Conservation (phyloP, 2,888 invertebrate species). For the Acanthosepion esculentum region DNA sequence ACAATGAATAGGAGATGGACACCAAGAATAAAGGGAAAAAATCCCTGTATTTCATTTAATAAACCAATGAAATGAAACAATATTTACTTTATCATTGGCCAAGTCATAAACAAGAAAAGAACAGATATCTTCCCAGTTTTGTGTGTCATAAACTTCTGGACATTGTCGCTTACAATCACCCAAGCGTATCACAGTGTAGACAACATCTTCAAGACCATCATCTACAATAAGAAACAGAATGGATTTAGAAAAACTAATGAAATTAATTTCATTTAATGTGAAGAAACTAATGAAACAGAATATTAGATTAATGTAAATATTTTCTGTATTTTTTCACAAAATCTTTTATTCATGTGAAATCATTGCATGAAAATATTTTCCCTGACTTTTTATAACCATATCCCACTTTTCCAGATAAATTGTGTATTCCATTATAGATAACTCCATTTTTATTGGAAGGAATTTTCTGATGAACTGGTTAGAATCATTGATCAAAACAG, state of each 20-base stretch:
- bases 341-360: not conserved
- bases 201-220: constrained; percentile 73
- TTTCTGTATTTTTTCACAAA: not conserved
- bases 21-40: not conserved
- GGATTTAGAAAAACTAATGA: not conserved
- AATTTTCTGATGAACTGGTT: too few species aligned
- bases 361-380: too few species aligned
- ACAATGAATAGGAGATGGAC: too few species aligned
- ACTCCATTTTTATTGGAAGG: too few species aligned
- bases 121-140: constrained; percentile 76
- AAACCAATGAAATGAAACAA: not conserved
- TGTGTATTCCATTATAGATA: too few species aligned
- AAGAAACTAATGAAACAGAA: not conserved
- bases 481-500: too few species aligned
- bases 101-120: constrained; percentile 77
- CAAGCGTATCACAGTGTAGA: constrained; percentile 76
- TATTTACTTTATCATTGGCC: constrained; percentile 74
- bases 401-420: too few species aligned
- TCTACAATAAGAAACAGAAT: not conserved
- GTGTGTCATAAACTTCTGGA: constrained; percentile 71
- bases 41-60: not conserved
- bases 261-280: not conserved
- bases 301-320: not conserved
- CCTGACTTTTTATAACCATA: too few species aligned
- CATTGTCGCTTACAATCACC: constrained; percentile 76